Base-by-base conservation (phyloP, 2,113 vertebrate species). In the Sylvia atricapilla region DNA sequence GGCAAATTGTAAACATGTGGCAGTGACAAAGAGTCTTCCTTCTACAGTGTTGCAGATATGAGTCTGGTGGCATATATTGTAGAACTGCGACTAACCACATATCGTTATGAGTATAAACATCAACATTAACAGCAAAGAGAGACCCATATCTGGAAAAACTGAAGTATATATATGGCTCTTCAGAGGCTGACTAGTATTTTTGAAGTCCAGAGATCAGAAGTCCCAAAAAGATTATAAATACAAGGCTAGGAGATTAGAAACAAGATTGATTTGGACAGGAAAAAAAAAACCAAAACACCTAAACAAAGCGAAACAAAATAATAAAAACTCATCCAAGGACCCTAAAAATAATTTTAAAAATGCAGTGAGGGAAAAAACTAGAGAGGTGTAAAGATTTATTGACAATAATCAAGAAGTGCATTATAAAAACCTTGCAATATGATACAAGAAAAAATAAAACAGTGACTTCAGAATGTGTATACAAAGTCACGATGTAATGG, bases 1-100 rank as follows among this genome's bases (percentile, higher is more conserved):
- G 90, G 72, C 69, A 92, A 82, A 94, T 78, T 93, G 94, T 93
- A 97, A 96, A 94, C 69, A 90, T 30, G 89, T 90, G 93, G 80
- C 46, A 66, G 37, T 13, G 52, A 84, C 43, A 84, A 55, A 94
- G 52, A 89, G 7, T 67, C n/a, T 69, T 94, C 44, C 21, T 86
- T 89, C 80, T 35, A 56, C 28, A 10, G 8, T 24, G 25, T 30
- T 75, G 79, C 31, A 75, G 44, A 35, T 80, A 33, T 4, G 14
- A 63, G 52, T n/a, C 69, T 84, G 47, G 62, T 87, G 87, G 24
- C 39, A 68, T 35, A 37, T 25, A 46, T 77, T 72, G 17, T 15
- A 74, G 41, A 91, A 87, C 22, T 87, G 58, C 46, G 60, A 44
- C 56, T 64, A 87, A 74, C 69, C 75, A 37, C 20, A 77, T 46